phyloP scores from a whole-genome alignment of 2,797 vertebrate genomes.

The Hippocampus kuda region DNA sequence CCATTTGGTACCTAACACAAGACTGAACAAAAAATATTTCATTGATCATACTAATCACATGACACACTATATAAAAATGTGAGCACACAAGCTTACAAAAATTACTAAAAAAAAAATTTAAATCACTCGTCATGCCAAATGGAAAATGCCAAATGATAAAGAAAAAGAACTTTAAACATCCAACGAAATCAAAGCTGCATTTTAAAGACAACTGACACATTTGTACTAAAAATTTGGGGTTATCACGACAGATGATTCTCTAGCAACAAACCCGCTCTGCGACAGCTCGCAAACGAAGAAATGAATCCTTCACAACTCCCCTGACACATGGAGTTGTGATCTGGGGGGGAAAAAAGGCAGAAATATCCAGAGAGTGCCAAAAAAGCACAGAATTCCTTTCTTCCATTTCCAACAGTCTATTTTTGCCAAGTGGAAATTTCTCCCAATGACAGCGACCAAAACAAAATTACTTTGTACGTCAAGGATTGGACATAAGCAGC shows the following conservation, averaged over 20 bases:
- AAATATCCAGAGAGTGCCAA: neutral
- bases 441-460: neutral
- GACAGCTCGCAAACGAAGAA: neutral
- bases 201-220: neutral
- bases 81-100: too few species aligned
- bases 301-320: neutral
- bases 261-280: neutral
- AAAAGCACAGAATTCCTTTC: neutral
- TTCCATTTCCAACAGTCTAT: neutral
- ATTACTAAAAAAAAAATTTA: too few species aligned
- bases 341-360: neutral
- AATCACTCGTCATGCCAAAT: too few species aligned
- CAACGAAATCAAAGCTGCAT: neutral
- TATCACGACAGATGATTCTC: neutral
- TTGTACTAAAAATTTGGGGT: neutral
- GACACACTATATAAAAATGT: too few species aligned
- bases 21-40: too few species aligned
- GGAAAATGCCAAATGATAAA: too few species aligned
- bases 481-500: neutral
- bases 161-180: neutral
- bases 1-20: too few species aligned
- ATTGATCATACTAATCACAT: too few species aligned
- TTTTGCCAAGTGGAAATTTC: neutral
- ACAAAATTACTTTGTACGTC: neutral
- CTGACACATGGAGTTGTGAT: neutral